Percentiles rank a stretch among this genome's conserved stretches.
These are phyloP conservation scores for Himalopsyche anomala DNA, from an alignment of 2,888 invertebrate species.

Conservation along the genomic window DNA sequence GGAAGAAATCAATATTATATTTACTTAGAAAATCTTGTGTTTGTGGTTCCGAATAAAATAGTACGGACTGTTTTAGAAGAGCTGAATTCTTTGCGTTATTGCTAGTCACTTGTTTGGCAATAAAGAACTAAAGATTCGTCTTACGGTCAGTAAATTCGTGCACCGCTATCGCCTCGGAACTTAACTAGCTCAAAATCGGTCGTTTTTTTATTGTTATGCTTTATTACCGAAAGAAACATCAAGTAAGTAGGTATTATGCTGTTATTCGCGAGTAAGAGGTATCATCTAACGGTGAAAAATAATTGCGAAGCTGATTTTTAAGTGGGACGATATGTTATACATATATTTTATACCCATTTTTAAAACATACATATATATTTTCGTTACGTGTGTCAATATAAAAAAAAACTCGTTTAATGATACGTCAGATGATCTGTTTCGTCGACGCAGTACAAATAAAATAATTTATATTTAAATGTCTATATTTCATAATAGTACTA, in stretches of 20 bases:
- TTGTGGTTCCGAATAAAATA: no score
- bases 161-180: background rate
- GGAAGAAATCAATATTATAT: no score
- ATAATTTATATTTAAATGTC: no score
- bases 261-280: conserved; percentile 24
- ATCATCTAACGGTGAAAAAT: conserved; percentile 39
- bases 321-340: conserved; percentile 27
- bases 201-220: background rate
- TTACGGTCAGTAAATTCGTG: background rate
- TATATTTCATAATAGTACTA: no score
- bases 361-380: background rate
- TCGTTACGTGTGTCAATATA: no score
- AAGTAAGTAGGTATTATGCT: background rate
- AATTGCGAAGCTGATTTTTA: conserved; percentile 35
- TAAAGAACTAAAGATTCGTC: conserved; percentile 26
- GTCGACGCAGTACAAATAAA: no score
- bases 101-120: conserved; percentile 24
- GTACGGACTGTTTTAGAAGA: background rate
- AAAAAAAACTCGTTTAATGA: no score
- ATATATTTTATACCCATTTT: background rate
- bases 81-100: background rate
- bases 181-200: background rate
- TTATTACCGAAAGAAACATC: conserved; percentile 20
- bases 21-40: no score
- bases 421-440: no score